phyloP scores from a whole-genome alignment of 2,888 invertebrate species.

The Griposia aprilina region DNA sequence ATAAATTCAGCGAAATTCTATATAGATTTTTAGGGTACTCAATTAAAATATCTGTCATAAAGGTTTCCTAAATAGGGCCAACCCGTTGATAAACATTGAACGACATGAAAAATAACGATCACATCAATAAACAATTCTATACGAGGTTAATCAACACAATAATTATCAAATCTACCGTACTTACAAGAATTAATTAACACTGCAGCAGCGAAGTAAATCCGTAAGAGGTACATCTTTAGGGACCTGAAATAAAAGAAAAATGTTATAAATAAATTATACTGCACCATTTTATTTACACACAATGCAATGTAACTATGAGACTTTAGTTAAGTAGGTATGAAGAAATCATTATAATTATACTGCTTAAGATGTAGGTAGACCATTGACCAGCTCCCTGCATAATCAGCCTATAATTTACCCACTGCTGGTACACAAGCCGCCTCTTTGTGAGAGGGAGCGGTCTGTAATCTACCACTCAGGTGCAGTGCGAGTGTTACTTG shows the following conservation, averaged over 20 bases:
- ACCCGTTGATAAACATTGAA: conserved; percentile 7
- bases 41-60: conserved; percentile 19
- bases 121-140: conserved; percentile 11
- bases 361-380: not conserved
- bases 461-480: too few relatives aligned
- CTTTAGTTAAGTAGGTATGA: not conserved
- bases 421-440: not conserved
- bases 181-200: conserved; percentile 53
- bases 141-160: not conserved
- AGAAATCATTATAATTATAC: not conserved
- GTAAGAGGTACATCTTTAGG: conserved; percentile 48
- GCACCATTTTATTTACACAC: not conserved
- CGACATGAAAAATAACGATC: conserved; percentile 9
- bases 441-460: not conserved
- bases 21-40: not conserved
- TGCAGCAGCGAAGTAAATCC: conserved; percentile 32
- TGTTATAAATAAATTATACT: not conserved
- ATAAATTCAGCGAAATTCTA: not conserved
- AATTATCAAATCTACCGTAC: conserved; percentile 31
- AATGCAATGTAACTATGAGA: not conserved
- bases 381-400: not conserved
- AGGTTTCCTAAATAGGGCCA: conserved; percentile 7
- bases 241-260: conserved; percentile 49
- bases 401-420: not conserved
- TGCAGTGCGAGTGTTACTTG: not conserved